Percentiles rank a stretch among this genome's conserved stretches.
Evolutionary conservation across 2,888 invertebrate species (phyloP).

Genomic region (Eupithecia dodoneata): DNA sequence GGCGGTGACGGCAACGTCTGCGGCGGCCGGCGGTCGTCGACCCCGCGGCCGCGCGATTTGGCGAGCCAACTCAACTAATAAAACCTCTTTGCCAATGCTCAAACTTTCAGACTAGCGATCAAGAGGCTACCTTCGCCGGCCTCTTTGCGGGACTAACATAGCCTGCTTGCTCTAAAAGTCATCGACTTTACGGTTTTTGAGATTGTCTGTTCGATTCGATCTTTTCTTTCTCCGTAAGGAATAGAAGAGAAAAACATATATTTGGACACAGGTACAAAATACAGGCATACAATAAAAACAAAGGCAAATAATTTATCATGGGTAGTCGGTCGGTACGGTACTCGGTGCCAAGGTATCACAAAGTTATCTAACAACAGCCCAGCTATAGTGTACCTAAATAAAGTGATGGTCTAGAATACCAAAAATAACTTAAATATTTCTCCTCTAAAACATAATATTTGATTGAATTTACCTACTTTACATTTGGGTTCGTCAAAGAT

Average conservation of each 20-base stretch:
- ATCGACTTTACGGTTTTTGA: conserved; percentile 1
- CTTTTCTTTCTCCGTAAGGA: not conserved
- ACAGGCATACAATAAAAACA: too few relatives aligned
- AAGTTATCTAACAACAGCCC: not conserved
- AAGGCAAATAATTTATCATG: too few relatives aligned
- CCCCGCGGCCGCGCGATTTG: conserved; percentile 76
- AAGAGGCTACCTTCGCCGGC: conserved; percentile 35
- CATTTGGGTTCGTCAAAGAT: not conserved
- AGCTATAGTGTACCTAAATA: not conserved
- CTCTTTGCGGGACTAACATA: conserved; percentile 26
- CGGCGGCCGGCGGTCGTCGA: conserved; percentile 79
- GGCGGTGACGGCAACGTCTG: conserved; percentile 81
- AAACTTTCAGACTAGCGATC: conserved; percentile 32
- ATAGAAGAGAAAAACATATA: too few relatives aligned
- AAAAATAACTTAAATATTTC: not conserved
- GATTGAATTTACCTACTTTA: not conserved
- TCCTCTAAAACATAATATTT: not conserved
- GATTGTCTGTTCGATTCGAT: not conserved
- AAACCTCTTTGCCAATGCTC: conserved; percentile 52
- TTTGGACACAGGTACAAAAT: too few relatives aligned
- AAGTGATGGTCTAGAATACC: not conserved
- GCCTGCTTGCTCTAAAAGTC: not conserved
- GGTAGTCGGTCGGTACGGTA: too few relatives aligned
- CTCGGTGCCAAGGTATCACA: not conserved
- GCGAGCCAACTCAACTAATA: conserved; percentile 67